Percentiles rank a stretch among this genome's conserved stretches.
phyloP scores from a whole-genome alignment of 2,888 invertebrate species.

The Antheraea assamensis region DNA sequence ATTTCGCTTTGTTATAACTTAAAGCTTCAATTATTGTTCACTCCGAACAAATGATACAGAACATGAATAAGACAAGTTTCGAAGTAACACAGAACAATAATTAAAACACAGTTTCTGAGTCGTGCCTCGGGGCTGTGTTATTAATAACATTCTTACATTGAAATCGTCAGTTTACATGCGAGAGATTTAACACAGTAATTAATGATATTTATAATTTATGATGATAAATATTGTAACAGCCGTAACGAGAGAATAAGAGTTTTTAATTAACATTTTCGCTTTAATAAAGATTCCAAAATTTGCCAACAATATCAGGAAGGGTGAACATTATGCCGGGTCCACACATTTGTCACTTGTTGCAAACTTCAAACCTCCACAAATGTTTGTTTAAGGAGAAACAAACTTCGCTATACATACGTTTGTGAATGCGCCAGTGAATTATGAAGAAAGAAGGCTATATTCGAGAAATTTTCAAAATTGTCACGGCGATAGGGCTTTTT shows the following conservation, averaged over 20 bases:
- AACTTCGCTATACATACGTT: too few species aligned
- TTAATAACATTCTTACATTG: slow-evolving; percentile 24
- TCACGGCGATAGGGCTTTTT: too few species aligned
- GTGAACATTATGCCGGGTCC: too few species aligned
- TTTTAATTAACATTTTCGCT: not conserved
- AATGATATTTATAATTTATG: slow-evolving; percentile 11
- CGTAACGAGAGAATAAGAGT: not conserved
- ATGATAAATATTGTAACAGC: slow-evolving; percentile 10
- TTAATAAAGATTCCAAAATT: too few species aligned
- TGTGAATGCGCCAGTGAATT: too few species aligned
- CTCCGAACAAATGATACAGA: not conserved
- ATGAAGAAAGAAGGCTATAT: too few species aligned
- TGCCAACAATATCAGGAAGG: too few species aligned
- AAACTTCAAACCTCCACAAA: too few species aligned
- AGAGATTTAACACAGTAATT: slow-evolving; percentile 9
- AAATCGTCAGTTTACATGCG: slow-evolving; percentile 22
- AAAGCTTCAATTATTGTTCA: not conserved
- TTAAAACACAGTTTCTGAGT: slow-evolving; percentile 27
- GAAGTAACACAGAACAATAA: slow-evolving; percentile 22
- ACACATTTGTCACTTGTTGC: too few species aligned
- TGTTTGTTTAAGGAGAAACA: too few species aligned
- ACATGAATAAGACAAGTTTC: slow-evolving; percentile 9
- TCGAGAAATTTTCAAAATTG: too few species aligned
- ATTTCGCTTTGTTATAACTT: not conserved
- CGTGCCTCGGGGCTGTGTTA: slow-evolving; percentile 22